phyloP scores from a whole-genome alignment of 30 jellyfish, hydroid and myxozoan genomes.

The Hydractinia echinata region DNA sequence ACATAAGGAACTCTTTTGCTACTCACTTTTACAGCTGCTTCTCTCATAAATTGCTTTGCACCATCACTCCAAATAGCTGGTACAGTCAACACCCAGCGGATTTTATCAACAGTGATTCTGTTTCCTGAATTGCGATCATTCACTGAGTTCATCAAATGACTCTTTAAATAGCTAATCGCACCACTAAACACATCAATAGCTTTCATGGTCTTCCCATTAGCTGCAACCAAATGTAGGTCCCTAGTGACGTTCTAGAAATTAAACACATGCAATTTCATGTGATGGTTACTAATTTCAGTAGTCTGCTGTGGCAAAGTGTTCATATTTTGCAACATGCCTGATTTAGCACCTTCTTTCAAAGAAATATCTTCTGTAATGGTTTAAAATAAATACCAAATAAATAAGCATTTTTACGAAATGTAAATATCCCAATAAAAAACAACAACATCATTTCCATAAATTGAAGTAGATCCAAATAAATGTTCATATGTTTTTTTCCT shows the following conservation, averaged over 20 bases:
- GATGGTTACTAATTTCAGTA: too few relatives aligned
- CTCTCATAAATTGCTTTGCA: conserved; percentile 33
- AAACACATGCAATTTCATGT: background rate
- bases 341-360: too few relatives aligned
- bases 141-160: background rate
- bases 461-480: too few relatives aligned
- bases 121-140: conserved; percentile 15
- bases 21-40: conserved; percentile 10
- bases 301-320: too few relatives aligned
- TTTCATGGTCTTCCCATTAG: conserved; percentile 22
- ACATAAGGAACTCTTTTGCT: background rate
- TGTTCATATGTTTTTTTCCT: too few relatives aligned
- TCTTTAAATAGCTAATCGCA: conserved; percentile 14
- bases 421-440: too few relatives aligned
- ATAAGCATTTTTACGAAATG: too few relatives aligned
- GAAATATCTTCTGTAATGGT: too few relatives aligned
- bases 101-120: conserved; percentile 11
- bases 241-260: background rate
- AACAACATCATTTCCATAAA: too few relatives aligned
- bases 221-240: conserved; percentile 1
- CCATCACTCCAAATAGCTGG: conserved; percentile 24
- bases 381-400: too few relatives aligned
- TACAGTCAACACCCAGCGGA: conserved; percentile 28
- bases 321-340: too few relatives aligned
- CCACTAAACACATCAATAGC: conserved; percentile 11